Evolutionary conservation across 2,888 invertebrate species (phyloP).

Genomic region (Plebejus melissa): DNA sequence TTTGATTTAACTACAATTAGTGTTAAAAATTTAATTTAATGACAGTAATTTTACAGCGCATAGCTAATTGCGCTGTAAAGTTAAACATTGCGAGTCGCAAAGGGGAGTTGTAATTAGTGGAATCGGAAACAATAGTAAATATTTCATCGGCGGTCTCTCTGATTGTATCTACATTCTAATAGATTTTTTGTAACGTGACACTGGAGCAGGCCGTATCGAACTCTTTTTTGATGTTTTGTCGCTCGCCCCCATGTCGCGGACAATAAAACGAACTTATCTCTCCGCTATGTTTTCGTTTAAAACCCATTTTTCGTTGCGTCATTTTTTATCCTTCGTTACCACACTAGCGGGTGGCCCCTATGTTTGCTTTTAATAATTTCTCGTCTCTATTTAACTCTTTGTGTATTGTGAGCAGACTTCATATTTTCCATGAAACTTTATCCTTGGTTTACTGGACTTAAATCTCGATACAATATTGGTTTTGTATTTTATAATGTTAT

Average conservation of each 20-base stretch:
- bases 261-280: constrained; percentile 68
- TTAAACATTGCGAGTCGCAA: background rate
- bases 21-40: constrained; percentile 17
- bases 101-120: constrained; percentile 18
- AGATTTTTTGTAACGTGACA: constrained; percentile 43
- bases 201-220: constrained; percentile 43
- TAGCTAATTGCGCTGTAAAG: constrained; percentile 14
- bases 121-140: constrained; percentile 26
- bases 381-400: constrained; percentile 37
- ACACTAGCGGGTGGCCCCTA: constrained; percentile 38
- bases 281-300: constrained; percentile 64
- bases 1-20: constrained; percentile 17
- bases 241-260: constrained; percentile 59
- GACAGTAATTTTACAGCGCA: background rate
- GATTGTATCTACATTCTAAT: constrained; percentile 35
- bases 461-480: background rate
- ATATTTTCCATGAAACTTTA: background rate
- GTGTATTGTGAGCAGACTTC: background rate
- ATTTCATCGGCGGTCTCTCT: constrained; percentile 32
- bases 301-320: constrained; percentile 57
- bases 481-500: background rate
- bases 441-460: background rate
- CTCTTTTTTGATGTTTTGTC: constrained; percentile 46
- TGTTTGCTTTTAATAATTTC: constrained; percentile 35
- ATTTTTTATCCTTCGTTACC: constrained; percentile 55